A percentile compares a stretch with the other conserved stretches of the same genome.
These are phyloP conservation scores for Bombyx huttoni DNA, from an alignment of 2,888 invertebrate genomes.

Conservation along the genomic window DNA sequence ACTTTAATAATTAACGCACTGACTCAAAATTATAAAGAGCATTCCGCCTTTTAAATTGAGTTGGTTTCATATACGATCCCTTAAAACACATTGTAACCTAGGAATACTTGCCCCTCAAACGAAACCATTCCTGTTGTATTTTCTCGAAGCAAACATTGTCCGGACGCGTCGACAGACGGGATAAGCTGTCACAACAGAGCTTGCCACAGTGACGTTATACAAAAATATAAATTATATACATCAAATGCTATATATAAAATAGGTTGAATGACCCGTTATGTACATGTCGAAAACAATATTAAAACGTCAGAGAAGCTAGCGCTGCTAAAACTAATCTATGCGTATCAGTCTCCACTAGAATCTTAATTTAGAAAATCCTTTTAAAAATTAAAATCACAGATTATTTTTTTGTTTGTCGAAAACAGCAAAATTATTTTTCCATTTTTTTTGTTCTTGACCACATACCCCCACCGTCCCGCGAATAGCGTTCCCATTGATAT, in stretches of 20 bases:
- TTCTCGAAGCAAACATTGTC: too few species aligned
- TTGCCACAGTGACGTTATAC: conserved; percentile 13
- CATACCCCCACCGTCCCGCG: conserved; percentile 39
- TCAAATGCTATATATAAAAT: background rate
- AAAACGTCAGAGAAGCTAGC: conserved; percentile 67
- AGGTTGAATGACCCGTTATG: conserved; percentile 32
- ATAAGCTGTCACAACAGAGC: too few species aligned
- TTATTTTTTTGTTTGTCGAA: conserved; percentile 37
- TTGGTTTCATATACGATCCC: too few species aligned
- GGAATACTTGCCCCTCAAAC: too few species aligned
- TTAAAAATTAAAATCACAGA: conserved; percentile 67
- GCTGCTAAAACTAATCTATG: conserved; percentile 72
- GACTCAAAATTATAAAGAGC: too few species aligned
- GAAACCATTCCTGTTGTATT: too few species aligned
- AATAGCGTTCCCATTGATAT: conserved; percentile 60
- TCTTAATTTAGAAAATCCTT: conserved; percentile 69
- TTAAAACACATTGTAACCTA: too few species aligned
- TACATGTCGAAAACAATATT: conserved; percentile 35
- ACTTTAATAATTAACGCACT: too few species aligned
- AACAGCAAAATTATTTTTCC: conserved; percentile 57
- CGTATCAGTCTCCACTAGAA: conserved; percentile 72
- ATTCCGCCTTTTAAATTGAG: too few species aligned
- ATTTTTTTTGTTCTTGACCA: conserved; percentile 15
- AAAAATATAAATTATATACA: conserved; percentile 13
- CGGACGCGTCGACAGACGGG: too few species aligned